Base-by-base conservation (phyloP, 2,797 vertebrate genomes). In the Microcaecilia unicolor region DNA sequence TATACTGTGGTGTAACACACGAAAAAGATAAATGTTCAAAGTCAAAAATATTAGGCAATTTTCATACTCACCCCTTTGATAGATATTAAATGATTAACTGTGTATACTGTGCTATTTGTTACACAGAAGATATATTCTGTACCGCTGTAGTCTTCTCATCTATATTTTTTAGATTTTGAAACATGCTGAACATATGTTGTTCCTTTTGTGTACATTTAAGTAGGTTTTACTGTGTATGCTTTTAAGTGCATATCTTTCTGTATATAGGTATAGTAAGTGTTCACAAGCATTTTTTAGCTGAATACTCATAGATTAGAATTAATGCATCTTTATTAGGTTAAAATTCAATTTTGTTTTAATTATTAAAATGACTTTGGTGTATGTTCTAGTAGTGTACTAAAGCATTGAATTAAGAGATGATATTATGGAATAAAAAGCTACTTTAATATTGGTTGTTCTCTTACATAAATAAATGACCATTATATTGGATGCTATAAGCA, bases 401-500 rank as follows among this genome's bases (percentile, higher is more conserved):
- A 37, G 37, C 55, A 57, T 71, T 47, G 65, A 64, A 70, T 72
- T 76, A 73, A 53, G 42, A 71, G 63, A 41, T 61, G 51, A 52
- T 71, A 51, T 61, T 74, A 61, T 3, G 17, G 35, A 58, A 34
- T 76, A 66, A 77, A 70, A 78, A 71, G 62, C 61, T 67, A 25
- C 45, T 44, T 56, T 80, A 71, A 70, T 74, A 37, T 52, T 74
- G 77, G 65, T 70, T 73, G 64, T 52, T 75, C 45, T 58, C 53
- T 66, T 76, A 66, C 62, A 61, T 78, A 80, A 73, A 81, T 83
- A 81, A 84, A 79, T 83, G 70, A 70, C 68, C 9, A 7, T 49
- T 74, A 72, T 79, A 74, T 63, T 41, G 40, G 34, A 60, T 60
- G 72, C 72, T 71, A 50, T 76, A 80, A 80, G 78, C 69, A 51